A percentile compares a stretch with the other conserved stretches of the same genome.
Conservation (phyloP, 2,888 invertebrate genomes). For the Drosophila planitibia region DNA sequence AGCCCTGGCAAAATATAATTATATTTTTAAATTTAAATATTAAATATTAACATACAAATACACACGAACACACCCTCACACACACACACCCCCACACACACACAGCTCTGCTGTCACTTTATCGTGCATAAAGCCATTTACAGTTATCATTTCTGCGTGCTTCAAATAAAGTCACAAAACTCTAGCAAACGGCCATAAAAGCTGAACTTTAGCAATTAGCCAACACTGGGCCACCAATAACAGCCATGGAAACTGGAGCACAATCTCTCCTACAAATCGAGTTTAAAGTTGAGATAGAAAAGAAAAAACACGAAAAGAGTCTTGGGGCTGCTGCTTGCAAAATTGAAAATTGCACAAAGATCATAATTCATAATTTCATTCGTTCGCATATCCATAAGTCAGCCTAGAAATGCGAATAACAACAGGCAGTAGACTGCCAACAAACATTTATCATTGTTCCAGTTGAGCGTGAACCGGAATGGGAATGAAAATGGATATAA, state of each 20-base stretch:
- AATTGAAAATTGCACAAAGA: conserved; percentile 63
- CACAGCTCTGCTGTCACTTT: conserved; percentile 20
- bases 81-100: neutral
- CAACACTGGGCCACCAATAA: conserved; percentile 36
- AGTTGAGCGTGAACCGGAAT: conserved; percentile 65
- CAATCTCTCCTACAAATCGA: conserved; percentile 19
- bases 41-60: conserved; percentile 55
- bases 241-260: neutral
- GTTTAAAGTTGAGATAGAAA: neutral
- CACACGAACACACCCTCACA: conserved; percentile 16
- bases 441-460: conserved; percentile 70
- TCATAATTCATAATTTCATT: conserved; percentile 61
- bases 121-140: conserved; percentile 60
- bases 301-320: neutral
- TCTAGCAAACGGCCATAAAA: conserved; percentile 31
- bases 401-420: conserved; percentile 67
- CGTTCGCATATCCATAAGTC: conserved; percentile 48
- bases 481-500: conserved; percentile 1
- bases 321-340: neutral
- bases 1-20: conserved; percentile 62
- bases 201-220: conserved; percentile 57
- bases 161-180: conserved; percentile 33
- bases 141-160: conserved; percentile 41
- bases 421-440: conserved; percentile 63
- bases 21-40: conserved; percentile 76